A percentile compares a stretch with the other conserved stretches of the same genome.
phyloP scores from a whole-genome alignment of 2,888 invertebrate genomes.

The Ctena decussata region DNA sequence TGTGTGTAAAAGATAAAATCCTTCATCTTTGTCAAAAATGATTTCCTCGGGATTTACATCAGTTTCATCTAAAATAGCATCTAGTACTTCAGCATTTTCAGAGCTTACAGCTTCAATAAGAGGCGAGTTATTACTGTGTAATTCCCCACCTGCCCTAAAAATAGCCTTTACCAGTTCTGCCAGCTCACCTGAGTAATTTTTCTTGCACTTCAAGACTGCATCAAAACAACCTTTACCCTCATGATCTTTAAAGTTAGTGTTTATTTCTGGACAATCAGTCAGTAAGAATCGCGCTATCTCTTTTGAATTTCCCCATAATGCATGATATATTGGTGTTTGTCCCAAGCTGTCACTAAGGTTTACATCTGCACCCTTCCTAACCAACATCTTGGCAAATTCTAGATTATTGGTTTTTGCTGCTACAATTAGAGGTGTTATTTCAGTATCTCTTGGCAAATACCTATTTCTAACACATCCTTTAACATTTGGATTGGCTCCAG shows the following conservation, averaged over 20 bases:
- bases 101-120: conserved; percentile 61
- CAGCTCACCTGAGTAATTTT: conserved; percentile 30
- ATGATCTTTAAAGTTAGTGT: conserved; percentile 34
- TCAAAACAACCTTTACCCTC: conserved; percentile 55
- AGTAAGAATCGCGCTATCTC: conserved; percentile 65
- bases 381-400: conserved; percentile 68
- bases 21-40: conserved; percentile 21
- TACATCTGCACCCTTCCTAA: conserved; percentile 73
- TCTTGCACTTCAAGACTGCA: conserved; percentile 58
- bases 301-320: conserved; percentile 60
- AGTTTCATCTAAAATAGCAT: conserved; percentile 52
- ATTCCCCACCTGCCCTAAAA: conserved; percentile 50
- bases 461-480: conserved; percentile 52
- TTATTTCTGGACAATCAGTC: conserved; percentile 39
- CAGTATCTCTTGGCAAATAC: conserved; percentile 23
- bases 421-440: conserved; percentile 74
- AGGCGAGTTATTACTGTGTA: conserved; percentile 41
- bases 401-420: conserved; percentile 72
- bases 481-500: conserved; percentile 69
- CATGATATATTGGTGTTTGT: conserved; percentile 73
- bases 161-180: conserved; percentile 47
- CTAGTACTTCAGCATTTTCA: conserved; percentile 57
- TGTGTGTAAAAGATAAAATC: conserved; percentile 33
- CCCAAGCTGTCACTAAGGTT: conserved; percentile 68
- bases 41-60: conserved; percentile 21